A percentile compares a stretch with the other conserved stretches of the same genome.
These are phyloP conservation scores for Saturnia pavonia DNA, from an alignment of 2,888 invertebrate species.

Conservation along the genomic window DNA sequence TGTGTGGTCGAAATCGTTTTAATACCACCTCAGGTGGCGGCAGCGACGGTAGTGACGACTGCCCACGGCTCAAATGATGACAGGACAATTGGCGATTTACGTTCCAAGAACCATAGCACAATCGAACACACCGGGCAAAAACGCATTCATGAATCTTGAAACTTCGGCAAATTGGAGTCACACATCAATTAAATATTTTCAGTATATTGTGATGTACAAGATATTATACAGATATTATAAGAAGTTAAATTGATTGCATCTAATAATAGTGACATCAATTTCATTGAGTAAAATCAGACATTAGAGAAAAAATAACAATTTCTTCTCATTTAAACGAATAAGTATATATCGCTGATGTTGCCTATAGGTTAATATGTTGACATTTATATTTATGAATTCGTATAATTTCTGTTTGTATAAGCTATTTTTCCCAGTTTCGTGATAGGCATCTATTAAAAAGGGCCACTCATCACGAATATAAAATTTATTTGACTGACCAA, in stretches of 20 bases:
- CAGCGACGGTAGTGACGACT: conserved; percentile 43
- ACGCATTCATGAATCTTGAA: conserved; percentile 50
- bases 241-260: not conserved
- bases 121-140: too few relatives aligned
- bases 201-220: conserved; percentile 24
- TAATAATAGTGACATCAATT: not conserved
- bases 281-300: not conserved
- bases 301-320: not conserved
- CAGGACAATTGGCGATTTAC: conserved; percentile 71
- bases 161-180: conserved; percentile 31
- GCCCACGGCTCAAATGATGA: conserved; percentile 56
- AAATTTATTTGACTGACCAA: too few relatives aligned
- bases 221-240: not conserved
- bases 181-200: conserved; percentile 41
- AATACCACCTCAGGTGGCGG: conserved; percentile 36
- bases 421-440: too few relatives aligned
- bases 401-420: not conserved
- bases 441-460: too few relatives aligned
- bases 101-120: conserved; percentile 47
- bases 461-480: too few relatives aligned
- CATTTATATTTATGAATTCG: not conserved
- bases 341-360: not conserved
- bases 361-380: not conserved
- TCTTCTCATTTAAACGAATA: not conserved
- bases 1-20: conserved; percentile 6